phyloP scores from a whole-genome alignment of 2,113 vertebrate species.

The Tyrannus savana region DNA sequence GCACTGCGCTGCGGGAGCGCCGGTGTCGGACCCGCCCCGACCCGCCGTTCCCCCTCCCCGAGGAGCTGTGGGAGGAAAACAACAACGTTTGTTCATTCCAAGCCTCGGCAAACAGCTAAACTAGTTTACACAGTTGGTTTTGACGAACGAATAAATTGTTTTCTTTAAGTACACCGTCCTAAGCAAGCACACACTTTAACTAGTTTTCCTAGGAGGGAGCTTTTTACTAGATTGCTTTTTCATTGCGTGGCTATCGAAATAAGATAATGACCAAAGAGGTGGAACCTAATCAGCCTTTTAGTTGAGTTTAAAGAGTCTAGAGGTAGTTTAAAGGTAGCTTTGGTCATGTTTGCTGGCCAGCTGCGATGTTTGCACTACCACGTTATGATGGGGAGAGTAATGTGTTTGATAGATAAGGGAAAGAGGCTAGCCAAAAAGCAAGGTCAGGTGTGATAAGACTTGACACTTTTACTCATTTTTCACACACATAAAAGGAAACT shows the following conservation, averaged over 20 bases:
- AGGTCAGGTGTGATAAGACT: conserved; percentile 78
- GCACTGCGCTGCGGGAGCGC: neutral
- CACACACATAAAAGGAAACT: conserved; percentile 77
- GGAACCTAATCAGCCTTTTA: conserved; percentile 79
- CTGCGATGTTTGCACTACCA: conserved; percentile 76
- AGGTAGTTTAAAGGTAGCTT: conserved; percentile 75
- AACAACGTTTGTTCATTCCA: conserved; percentile 53
- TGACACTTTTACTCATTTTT: conserved; percentile 80
- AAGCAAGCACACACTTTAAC: conserved; percentile 75
- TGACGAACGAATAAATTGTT: conserved; percentile 58
- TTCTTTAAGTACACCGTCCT: conserved; percentile 67
- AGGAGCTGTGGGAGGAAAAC: conserved; percentile 12
- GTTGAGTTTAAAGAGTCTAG: conserved; percentile 76
- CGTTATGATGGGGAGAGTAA: conserved; percentile 82
- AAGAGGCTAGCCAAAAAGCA: conserved; percentile 74
- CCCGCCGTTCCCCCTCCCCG: neutral
- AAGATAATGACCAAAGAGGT: conserved; percentile 81
- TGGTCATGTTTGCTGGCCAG: conserved; percentile 73
- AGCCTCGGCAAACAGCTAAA: conserved; percentile 71
- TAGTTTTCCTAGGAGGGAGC: conserved; percentile 66
- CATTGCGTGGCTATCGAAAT: conserved; percentile 77
- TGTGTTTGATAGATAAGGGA: conserved; percentile 82
- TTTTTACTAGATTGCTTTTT: conserved; percentile 79
- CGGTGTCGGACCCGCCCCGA: neutral
- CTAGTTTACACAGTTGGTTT: conserved; percentile 70